These are phyloP conservation scores for Gymnobelideus leadbeateri DNA, from an alignment of 2,113 vertebrate species.

Conservation along the genomic window DNA sequence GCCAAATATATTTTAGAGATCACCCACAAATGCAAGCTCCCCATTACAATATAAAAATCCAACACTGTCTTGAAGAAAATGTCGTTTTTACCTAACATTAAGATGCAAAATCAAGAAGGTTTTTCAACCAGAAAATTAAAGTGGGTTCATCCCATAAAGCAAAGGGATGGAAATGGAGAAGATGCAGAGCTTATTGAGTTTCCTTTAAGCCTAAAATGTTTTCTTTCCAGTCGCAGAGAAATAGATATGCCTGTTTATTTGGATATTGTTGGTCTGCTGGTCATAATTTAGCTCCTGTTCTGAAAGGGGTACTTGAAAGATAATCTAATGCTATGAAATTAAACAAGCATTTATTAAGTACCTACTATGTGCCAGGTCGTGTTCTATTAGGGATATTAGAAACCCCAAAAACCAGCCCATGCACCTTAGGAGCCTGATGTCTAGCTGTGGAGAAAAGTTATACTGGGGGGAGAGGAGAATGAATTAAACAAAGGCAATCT, in stretches of 20 bases:
- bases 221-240: background rate
- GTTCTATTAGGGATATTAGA: background rate
- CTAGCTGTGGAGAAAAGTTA: conserved; percentile 18
- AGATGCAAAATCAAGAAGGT: conserved; percentile 25
- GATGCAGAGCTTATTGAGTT: conserved; percentile 30
- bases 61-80: conserved; percentile 11
- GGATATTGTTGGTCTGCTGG: conserved; percentile 2
- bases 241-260: conserved; percentile 21
- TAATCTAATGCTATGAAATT: conserved; percentile 40
- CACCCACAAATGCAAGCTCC: background rate
- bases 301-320: conserved; percentile 16
- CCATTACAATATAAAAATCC: background rate
- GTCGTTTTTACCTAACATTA: conserved; percentile 3
- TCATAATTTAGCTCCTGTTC: background rate
- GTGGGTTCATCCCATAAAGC: conserved; percentile 22
- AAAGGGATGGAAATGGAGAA: conserved; percentile 16
- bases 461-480: background rate
- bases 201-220: conserved; percentile 9
- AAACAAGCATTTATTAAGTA: conserved; percentile 12
- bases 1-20: conserved; percentile 23
- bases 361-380: conserved; percentile 8
- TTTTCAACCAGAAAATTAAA: conserved; percentile 43
- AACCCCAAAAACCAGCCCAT: conserved; percentile 24
- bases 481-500: background rate
- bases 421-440: background rate